phyloP scores from a whole-genome alignment of 2,888 invertebrate genomes.

The Diadegma fenestrale region DNA sequence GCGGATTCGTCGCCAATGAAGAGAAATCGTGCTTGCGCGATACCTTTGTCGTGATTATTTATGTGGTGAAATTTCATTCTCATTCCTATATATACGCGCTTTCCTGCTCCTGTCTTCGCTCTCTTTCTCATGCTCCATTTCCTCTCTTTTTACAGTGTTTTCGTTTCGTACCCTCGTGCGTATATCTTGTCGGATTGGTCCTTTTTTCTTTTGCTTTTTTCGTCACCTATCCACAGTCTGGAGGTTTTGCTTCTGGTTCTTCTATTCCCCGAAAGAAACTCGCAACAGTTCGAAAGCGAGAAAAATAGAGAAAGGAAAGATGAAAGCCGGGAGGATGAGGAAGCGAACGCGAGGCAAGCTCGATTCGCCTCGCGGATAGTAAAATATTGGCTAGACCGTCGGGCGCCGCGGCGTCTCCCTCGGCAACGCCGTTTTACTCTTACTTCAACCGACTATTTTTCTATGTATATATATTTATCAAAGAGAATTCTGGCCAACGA shows the following conservation, averaged over 20 bases:
- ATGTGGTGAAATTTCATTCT: slow-evolving; percentile 13
- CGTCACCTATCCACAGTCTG: slow-evolving; percentile 15
- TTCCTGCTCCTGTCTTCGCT: slow-evolving; percentile 24
- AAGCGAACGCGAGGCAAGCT: slow-evolving; percentile 41
- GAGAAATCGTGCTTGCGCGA: slow-evolving; percentile 26
- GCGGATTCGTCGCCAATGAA: slow-evolving; percentile 31
- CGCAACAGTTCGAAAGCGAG: slow-evolving; percentile 16
- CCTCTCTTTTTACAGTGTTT: slow-evolving; percentile 24
- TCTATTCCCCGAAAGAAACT: slow-evolving; percentile 27
- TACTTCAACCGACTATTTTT: neutral
- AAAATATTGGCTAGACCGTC: slow-evolving; percentile 83
- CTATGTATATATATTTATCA: slow-evolving; percentile 1
- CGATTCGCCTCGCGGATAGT: slow-evolving; percentile 71
- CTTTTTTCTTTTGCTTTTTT: slow-evolving; percentile 7
- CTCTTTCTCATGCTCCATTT: slow-evolving; percentile 14
- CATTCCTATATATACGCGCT: slow-evolving; percentile 1
- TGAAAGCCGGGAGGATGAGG: neutral
- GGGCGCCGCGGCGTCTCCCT: slow-evolving; percentile 78
- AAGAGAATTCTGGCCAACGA: slow-evolving; percentile 53
- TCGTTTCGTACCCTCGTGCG: slow-evolving; percentile 6
- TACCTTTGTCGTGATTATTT: slow-evolving; percentile 35
- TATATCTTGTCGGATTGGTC: neutral
- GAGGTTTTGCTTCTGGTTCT: slow-evolving; percentile 22
- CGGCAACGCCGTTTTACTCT: slow-evolving; percentile 66
- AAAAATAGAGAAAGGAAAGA: neutral